phyloP scores from a whole-genome alignment of 2,797 vertebrate species.

The Tragopan temminckii region DNA sequence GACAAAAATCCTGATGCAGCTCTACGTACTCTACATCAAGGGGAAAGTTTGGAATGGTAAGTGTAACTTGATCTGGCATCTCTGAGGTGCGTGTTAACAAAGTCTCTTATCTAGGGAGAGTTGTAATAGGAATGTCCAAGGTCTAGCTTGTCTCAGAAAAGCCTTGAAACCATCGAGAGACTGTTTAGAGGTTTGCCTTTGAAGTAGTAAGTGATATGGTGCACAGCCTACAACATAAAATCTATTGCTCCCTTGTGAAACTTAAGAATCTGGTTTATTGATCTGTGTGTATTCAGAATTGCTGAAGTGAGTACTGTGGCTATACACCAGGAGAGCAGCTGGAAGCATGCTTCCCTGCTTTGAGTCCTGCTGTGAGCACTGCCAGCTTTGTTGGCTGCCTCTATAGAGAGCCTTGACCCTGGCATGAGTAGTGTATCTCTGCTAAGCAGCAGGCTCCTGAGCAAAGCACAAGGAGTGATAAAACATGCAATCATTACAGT shows the following conservation, averaged over 20 bases:
- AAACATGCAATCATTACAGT: too few species aligned
- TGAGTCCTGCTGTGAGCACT: accelerated
- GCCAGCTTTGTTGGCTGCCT: accelerated
- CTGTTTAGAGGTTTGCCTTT: not conserved
- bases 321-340: accelerated
- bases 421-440: accelerated
- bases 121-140: not conserved
- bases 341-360: accelerated
- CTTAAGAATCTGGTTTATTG: not conserved
- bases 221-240: accelerated
- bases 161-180: not conserved
- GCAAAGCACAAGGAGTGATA: accelerated
- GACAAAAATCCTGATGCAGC: constrained; percentile 90
- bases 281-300: accelerated
- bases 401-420: accelerated
- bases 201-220: accelerated
- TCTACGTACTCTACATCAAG: constrained; percentile 91
- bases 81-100: accelerated
- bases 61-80: not conserved
- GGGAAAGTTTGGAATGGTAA: constrained; percentile 94
- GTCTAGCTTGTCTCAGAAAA: too few species aligned
- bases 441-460: not conserved
- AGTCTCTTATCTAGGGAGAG: too few species aligned
- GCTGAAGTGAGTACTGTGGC: accelerated
- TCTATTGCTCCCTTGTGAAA: not conserved